A percentile compares a stretch with the other conserved stretches of the same genome.
Conservation (phyloP, 2,113 vertebrate species). For the Myxocyprinus asiaticus region DNA sequence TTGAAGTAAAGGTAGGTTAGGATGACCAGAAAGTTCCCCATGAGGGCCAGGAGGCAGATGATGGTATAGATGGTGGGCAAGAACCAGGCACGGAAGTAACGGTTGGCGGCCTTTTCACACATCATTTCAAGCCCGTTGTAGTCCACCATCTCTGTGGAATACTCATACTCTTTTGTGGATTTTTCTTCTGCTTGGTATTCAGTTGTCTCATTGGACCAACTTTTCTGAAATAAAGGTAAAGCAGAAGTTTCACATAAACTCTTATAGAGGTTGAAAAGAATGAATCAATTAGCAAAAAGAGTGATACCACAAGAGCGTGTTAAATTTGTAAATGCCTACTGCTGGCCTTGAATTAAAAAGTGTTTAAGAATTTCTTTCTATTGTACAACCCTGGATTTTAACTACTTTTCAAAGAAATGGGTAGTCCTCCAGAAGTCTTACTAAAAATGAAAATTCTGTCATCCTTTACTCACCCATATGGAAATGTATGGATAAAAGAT, state of each 20-base stretch:
- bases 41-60: conserved; percentile 83
- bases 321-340: neutral
- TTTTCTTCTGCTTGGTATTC: neutral
- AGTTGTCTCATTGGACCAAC: conserved; percentile 12
- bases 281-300: neutral
- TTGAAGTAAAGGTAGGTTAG: conserved; percentile 90
- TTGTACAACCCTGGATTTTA: too few relatives aligned
- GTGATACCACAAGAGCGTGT: neutral
- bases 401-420: too few relatives aligned
- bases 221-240: conserved; percentile 35
- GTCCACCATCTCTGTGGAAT: conserved; percentile 31
- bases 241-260: neutral
- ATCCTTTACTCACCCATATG: too few relatives aligned
- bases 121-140: neutral
- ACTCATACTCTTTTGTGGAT: neutral
- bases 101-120: conserved; percentile 63
- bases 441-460: too few relatives aligned
- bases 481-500: too few relatives aligned
- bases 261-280: neutral
- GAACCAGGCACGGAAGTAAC: conserved; percentile 78
- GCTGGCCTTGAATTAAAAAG: too few relatives aligned
- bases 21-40: conserved; percentile 89
- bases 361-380: too few relatives aligned
- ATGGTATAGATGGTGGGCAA: conserved; percentile 79
- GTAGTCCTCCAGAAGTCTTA: too few relatives aligned